phyloP scores from a whole-genome alignment of 2,888 invertebrate species.

The Chymomyza amoena region DNA sequence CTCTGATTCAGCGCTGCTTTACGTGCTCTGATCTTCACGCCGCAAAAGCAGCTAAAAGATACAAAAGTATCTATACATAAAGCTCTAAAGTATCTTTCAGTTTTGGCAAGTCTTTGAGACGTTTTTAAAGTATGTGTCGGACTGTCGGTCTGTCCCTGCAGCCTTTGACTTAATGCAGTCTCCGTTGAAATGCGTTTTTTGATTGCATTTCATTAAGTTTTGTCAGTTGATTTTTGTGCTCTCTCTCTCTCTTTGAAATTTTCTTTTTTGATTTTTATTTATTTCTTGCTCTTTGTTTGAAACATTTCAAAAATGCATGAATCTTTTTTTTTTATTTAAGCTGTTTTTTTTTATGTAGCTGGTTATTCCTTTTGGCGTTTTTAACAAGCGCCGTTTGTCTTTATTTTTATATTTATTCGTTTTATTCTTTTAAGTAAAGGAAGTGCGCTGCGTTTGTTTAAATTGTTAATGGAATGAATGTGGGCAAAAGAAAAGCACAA shows the following conservation, averaged over 20 bases:
- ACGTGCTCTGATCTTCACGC: conserved; percentile 51
- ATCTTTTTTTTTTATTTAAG: conserved; percentile 35
- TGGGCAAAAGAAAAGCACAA: background rate
- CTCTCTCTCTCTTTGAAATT: conserved; percentile 19
- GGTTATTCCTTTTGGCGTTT: conserved; percentile 37
- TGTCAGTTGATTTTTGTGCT: conserved; percentile 11
- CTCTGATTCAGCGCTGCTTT: conserved; percentile 49
- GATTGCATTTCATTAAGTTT: conserved; percentile 69
- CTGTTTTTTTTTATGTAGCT: background rate
- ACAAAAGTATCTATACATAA: background rate
- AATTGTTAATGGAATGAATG: no score
- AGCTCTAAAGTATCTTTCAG: background rate
- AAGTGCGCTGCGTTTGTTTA: no score
- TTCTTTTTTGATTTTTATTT: conserved; percentile 36
- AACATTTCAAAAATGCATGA: conserved; percentile 69
- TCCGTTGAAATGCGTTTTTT: conserved; percentile 65
- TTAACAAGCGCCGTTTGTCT: conserved; percentile 65
- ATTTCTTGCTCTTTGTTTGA: conserved; percentile 23
- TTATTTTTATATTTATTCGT: background rate
- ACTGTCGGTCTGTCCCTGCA: background rate
- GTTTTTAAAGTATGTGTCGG: background rate
- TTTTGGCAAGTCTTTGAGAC: background rate
- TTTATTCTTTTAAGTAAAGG: background rate
- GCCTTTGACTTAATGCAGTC: conserved; percentile 56
- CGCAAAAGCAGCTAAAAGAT: conserved; percentile 9